phyloP scores from a whole-genome alignment of 2,113 vertebrate species.

The Burhinus oedicnemus region DNA sequence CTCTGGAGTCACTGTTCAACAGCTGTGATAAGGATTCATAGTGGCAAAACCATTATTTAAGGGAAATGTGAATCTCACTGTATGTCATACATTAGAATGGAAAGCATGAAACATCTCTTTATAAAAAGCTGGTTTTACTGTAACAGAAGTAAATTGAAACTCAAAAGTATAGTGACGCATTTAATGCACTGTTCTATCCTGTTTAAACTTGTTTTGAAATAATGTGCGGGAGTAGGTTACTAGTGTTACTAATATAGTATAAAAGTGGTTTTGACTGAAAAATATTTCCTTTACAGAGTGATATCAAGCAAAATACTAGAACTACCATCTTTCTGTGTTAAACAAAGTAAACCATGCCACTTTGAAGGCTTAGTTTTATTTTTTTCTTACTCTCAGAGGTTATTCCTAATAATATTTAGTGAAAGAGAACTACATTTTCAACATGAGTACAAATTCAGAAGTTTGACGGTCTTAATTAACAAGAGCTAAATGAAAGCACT shows the following conservation, averaged over 20 bases:
- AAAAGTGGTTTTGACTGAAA: neutral
- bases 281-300: neutral
- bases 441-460: neutral
- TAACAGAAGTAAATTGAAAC: neutral
- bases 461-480: neutral
- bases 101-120: neutral
- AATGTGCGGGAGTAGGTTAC: neutral
- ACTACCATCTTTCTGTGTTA: neutral
- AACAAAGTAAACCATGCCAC: neutral
- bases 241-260: neutral
- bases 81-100: neutral
- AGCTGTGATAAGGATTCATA: neutral
- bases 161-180: neutral
- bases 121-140: neutral
- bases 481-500: slow-evolving; percentile 18
- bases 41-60: neutral
- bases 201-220: neutral
- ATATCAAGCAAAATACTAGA: neutral
- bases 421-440: neutral
- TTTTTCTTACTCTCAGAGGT: neutral
- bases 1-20: neutral
- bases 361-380: neutral
- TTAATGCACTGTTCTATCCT: neutral
- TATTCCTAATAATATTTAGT: neutral
- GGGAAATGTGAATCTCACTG: neutral